Percentiles rank a stretch among this genome's conserved stretches.
phyloP scores from a whole-genome alignment of 2,113 vertebrate species.

The Mustela nigripes region DNA sequence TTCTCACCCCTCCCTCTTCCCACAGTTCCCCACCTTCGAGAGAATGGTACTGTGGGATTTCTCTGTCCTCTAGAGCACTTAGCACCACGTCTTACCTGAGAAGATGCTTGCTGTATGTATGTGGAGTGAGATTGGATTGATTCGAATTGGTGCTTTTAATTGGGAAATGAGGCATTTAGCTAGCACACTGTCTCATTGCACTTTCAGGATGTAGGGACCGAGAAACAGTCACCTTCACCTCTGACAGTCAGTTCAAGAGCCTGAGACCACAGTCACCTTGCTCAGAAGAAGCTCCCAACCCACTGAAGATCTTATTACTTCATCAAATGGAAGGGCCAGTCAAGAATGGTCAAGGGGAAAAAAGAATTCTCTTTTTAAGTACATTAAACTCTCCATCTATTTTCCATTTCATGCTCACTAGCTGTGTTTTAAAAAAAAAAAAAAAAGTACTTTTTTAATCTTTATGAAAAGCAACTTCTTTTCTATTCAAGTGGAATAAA shows the following conservation, averaged over 20 bases:
- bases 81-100: not conserved
- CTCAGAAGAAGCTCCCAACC: not conserved
- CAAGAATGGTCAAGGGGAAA: not conserved
- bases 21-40: too few relatives aligned
- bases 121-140: not conserved
- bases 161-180: not conserved
- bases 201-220: not conserved
- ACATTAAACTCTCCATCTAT: not conserved
- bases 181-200: not conserved
- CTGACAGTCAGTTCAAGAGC: not conserved
- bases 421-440: not conserved
- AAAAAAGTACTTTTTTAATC: conserved; percentile 44
- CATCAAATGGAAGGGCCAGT: not conserved
- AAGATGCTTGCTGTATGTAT: not conserved
- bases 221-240: not conserved
- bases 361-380: not conserved
- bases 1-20: not conserved
- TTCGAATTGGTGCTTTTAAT: not conserved
- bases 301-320: not conserved
- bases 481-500: conserved; percentile 58
- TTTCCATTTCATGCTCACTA: conserved; percentile 39
- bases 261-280: not conserved
- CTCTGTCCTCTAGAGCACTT: not conserved
- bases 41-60: not conserved
- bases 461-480: conserved; percentile 65